A percentile compares a stretch with the other conserved stretches of the same genome.
phyloP scores from a whole-genome alignment of 2,113 vertebrate genomes.

The Noturus placidus region DNA sequence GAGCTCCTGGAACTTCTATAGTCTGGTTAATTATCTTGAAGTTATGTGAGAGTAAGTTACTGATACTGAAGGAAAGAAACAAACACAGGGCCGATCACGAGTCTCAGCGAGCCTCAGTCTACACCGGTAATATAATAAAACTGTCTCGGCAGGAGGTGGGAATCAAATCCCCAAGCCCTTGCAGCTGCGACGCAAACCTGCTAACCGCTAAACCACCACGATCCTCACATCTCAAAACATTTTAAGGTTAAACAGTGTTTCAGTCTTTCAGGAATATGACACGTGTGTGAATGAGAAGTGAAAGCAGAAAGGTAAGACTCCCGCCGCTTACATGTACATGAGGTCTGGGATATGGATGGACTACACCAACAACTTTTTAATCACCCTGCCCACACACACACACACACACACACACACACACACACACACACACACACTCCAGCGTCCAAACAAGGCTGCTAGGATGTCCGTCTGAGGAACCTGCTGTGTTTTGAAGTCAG shows the following conservation, averaged over 20 bases:
- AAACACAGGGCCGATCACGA: conserved; percentile 70
- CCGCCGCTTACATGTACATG: not conserved
- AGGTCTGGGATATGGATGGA: not conserved
- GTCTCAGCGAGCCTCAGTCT: conserved; percentile 48
- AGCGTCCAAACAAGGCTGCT: not conserved
- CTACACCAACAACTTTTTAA: not conserved
- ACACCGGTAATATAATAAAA: not conserved
- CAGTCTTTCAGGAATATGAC: not conserved
- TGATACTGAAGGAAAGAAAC: conserved; percentile 64
- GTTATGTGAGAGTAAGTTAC: conserved; percentile 72
- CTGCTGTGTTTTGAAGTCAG: not conserved
- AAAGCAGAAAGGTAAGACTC: not conserved
- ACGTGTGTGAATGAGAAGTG: not conserved
- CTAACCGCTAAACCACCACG: too few species aligned
- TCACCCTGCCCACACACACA: not conserved
- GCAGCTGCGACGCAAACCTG: too few species aligned
- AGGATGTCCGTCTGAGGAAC: not conserved
- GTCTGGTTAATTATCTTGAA: conserved; percentile 71
- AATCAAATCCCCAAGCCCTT: too few species aligned
- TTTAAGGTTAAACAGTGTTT: not conserved
- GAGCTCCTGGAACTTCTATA: conserved; percentile 52
- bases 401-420: not conserved
- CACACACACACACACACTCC: not conserved
- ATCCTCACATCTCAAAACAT: not conserved
- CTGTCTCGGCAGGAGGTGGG: not conserved